A percentile compares a stretch with the other conserved stretches of the same genome.
These are phyloP conservation scores for Papilio polytes DNA, from an alignment of 1,140 invertebrate genomes.

Conservation along the genomic window DNA sequence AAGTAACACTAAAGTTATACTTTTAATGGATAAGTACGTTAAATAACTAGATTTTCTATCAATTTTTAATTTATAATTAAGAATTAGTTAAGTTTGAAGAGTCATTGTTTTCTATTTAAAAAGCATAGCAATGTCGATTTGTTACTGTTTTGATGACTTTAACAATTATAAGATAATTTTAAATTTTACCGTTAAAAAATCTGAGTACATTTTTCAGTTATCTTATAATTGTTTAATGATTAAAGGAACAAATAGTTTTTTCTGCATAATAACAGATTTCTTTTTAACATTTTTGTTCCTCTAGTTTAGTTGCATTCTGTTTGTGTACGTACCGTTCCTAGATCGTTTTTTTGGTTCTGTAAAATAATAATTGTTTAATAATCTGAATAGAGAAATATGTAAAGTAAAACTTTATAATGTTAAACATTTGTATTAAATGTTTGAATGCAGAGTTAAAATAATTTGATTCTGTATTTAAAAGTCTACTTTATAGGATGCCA, in stretches of 20 bases:
- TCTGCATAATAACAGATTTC: not conserved
- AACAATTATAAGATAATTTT: constrained; percentile 14
- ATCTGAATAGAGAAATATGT: not conserved
- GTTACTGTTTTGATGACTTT: not conserved
- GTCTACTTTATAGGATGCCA: no score
- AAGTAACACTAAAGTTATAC: not conserved
- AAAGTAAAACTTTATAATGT: constrained; percentile 36
- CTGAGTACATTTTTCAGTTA: not conserved
- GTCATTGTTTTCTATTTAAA: not conserved
- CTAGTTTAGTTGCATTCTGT: not conserved
- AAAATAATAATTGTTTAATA: constrained; percentile 56
- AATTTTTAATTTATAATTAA: not conserved
- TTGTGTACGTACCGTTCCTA: constrained; percentile 74
- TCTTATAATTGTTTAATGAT: constrained; percentile 1
- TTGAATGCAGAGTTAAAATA: not conserved
- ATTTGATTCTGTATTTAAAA: not conserved
- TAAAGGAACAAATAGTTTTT: not conserved
- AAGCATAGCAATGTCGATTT: not conserved
- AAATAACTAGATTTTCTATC: not conserved
- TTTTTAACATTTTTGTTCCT: constrained; percentile 12
- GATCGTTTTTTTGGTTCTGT: constrained; percentile 69
- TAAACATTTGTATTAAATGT: not conserved
- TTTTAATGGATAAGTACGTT: not conserved
- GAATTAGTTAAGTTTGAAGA: not conserved
- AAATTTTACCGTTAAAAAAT: no score